Percentiles rank a stretch among this genome's conserved stretches.
phyloP scores from a whole-genome alignment of 2,888 invertebrate genomes.

The Stenichneumon culpator region DNA sequence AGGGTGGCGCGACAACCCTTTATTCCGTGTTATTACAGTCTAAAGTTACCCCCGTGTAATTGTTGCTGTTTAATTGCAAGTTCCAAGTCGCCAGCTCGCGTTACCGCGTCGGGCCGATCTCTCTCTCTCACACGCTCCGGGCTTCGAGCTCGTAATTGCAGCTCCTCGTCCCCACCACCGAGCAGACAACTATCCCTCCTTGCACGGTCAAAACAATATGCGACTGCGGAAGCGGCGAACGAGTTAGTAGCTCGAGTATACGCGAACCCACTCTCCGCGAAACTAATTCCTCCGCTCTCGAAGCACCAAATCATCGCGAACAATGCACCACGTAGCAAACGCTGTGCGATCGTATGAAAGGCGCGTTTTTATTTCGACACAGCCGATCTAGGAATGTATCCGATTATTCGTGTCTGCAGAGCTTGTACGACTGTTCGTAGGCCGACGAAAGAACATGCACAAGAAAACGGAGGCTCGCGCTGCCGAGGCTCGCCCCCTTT shows the following conservation, averaged over 20 bases:
- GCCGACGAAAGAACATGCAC: slow-evolving; percentile 7
- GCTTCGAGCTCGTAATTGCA: slow-evolving; percentile 47
- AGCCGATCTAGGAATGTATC: background rate
- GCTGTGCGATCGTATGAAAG: background rate
- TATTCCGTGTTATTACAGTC: slow-evolving; percentile 85
- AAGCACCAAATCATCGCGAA: slow-evolving; percentile 53
- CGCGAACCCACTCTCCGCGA: slow-evolving; percentile 2
- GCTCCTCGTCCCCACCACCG: slow-evolving; percentile 10
- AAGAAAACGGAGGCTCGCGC: background rate
- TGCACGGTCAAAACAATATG: slow-evolving; percentile 53
- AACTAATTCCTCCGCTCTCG: slow-evolving; percentile 47
- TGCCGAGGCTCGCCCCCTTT: background rate
- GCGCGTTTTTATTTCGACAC: background rate
- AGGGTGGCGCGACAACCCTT: slow-evolving; percentile 80
- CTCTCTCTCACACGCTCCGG: slow-evolving; percentile 43
- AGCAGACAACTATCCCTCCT: slow-evolving; percentile 31
- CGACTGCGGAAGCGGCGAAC: slow-evolving; percentile 34
- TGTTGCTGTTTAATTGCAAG: slow-evolving; percentile 85
- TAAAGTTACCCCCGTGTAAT: slow-evolving; percentile 85
- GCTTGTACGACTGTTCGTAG: background rate
- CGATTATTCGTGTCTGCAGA: slow-evolving; percentile 38
- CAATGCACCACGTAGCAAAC: slow-evolving; percentile 30
- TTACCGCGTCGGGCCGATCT: slow-evolving; percentile 69
- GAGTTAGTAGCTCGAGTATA: slow-evolving; percentile 40
- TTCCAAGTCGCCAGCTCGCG: slow-evolving; percentile 82